Percentiles rank a stretch among this genome's conserved stretches.
Evolutionary conservation across 2,113 vertebrate genomes (phyloP).

Genomic region (Cromileptes altivelis): DNA sequence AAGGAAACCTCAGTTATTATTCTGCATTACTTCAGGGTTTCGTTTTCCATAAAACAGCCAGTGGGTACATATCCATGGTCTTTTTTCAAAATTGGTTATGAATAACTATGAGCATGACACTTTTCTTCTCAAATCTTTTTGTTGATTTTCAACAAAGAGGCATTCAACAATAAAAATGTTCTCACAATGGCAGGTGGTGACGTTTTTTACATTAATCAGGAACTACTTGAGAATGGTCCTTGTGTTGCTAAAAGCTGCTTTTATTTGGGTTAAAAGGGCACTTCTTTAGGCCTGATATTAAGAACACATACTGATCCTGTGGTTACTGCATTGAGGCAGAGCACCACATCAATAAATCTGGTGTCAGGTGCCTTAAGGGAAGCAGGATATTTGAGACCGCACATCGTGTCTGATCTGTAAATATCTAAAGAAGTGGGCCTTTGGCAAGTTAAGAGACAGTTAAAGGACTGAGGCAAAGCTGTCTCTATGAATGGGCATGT

Average conservation of each 20-base stretch:
- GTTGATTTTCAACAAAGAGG: too few species aligned
- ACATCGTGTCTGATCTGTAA: not conserved
- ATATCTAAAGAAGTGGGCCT: not conserved
- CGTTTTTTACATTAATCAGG: not conserved
- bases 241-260: not conserved
- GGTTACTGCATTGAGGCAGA: not conserved
- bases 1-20: too few species aligned
- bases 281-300: not conserved
- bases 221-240: not conserved
- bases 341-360: not conserved
- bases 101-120: not conserved
- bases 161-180: too few species aligned
- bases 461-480: not conserved
- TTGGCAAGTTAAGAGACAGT: not conserved
- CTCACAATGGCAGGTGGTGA: not conserved
- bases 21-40: too few species aligned
- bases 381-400: not conserved
- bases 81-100: not conserved
- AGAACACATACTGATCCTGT: not conserved
- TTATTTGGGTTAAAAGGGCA: not conserved
- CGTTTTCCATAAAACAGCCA: too few species aligned
- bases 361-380: not conserved
- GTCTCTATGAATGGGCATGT: not conserved
- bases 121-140: not conserved
- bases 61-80: not conserved